Evolutionary conservation across 2,888 invertebrate genomes (phyloP).

Genomic region (Ophion obscuratus): DNA sequence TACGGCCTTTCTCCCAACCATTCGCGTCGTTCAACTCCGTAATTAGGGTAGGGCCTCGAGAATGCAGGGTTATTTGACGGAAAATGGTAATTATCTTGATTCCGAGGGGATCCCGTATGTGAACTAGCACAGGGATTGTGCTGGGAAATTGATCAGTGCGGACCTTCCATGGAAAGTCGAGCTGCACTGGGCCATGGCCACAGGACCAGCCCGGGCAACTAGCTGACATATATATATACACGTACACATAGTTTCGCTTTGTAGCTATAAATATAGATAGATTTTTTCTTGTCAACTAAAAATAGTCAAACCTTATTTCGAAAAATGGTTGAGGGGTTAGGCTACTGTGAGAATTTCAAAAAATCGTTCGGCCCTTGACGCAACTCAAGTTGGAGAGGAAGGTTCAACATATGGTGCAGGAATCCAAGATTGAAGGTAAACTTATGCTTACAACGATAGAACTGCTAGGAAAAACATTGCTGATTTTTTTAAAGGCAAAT

Average conservation of each 20-base stretch:
- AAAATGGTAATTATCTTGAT: slow-evolving; percentile 43
- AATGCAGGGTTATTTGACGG: slow-evolving; percentile 25
- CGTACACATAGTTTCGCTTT: background rate
- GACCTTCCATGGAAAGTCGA: slow-evolving; percentile 47
- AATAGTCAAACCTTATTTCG: too few species aligned
- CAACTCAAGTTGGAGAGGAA: too few species aligned
- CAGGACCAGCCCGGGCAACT: slow-evolving; percentile 45
- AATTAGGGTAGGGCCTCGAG: background rate
- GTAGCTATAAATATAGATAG: background rate
- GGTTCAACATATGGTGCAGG: too few species aligned
- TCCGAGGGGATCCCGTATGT: background rate
- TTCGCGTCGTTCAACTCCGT: background rate
- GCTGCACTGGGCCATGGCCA: slow-evolving; percentile 60
- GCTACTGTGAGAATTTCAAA: background rate
- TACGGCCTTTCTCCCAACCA: background rate
- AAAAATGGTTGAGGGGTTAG: background rate
- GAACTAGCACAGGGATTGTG: slow-evolving; percentile 9
- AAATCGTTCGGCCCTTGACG: too few species aligned
- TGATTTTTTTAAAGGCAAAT: too few species aligned
- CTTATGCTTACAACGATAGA: too few species aligned
- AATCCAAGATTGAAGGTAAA: too few species aligned
- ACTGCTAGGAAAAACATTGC: too few species aligned
- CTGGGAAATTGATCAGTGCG: slow-evolving; percentile 21
- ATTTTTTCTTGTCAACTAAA: too few species aligned
- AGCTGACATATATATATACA: background rate